Conservation (phyloP, 2,113 vertebrate species). For the Plecotus auritus region DNA sequence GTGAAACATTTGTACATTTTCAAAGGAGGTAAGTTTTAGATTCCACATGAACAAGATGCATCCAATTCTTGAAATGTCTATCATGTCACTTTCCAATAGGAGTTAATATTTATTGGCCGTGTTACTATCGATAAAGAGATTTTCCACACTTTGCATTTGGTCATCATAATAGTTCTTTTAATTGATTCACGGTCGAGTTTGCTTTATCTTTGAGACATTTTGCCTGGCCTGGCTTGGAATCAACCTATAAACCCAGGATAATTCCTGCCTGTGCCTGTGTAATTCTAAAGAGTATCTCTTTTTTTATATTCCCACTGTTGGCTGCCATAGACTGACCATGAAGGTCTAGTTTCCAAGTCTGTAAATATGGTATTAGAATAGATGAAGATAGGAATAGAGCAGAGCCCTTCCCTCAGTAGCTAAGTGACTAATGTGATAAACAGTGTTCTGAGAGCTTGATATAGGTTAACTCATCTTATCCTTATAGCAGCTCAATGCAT, state of each 20-base stretch:
- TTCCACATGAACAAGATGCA: neutral
- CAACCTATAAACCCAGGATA: neutral
- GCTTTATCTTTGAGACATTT: neutral
- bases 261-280: neutral
- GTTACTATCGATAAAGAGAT: neutral
- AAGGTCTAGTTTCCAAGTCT: neutral
- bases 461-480: neutral
- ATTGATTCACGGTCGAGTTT: neutral
- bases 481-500: neutral
- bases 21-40: neutral
- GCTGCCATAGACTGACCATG: neutral
- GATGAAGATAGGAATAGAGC: neutral
- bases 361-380: neutral
- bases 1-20: neutral
- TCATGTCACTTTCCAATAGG: neutral
- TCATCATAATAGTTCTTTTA: neutral
- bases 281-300: neutral
- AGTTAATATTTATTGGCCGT: neutral
- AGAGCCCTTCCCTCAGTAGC: neutral
- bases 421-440: neutral
- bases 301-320: neutral
- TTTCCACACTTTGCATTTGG: neutral
- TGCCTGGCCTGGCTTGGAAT: neutral
- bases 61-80: neutral
- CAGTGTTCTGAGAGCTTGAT: neutral